Base-by-base conservation (phyloP, 2,797 vertebrate genomes). In the Pygocentrus nattereri region DNA sequence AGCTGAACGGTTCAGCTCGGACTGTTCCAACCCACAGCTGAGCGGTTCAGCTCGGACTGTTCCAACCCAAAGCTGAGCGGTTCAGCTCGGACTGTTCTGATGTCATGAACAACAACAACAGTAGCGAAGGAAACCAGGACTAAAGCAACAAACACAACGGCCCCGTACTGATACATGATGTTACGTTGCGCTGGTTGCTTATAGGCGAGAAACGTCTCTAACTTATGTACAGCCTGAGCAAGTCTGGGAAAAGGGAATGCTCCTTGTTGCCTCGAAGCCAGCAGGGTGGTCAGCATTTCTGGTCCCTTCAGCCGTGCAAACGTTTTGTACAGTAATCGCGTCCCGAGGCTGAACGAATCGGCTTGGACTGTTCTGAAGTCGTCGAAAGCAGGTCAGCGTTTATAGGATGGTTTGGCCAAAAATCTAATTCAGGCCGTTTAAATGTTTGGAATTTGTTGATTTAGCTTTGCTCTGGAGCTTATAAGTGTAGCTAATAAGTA, bases 51-150 rank as follows among this genome's bases (percentile, higher is more conserved):
- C 41, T 44, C 59, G 64, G 82, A 50, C 76, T 44, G 62, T 49
- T 21, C 25, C 8, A 23, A 13, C 59, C 47, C n/a, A 30, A 27
- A 25, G 44, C 54, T 67, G 19, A 21, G 54, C n/a, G 1, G 27
- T 25, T 65, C 12, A 65, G 62, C 41, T 44, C 15, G 25, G 4
- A 21, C 11, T 16, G 38, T 72, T 85, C 68, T 18, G 38, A 77
- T 30, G 18, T 72, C 44, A 21, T 70, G 31, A 52, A 72, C 61
- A 54, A 72, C 61, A 54, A 23, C 72, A 72, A 59, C 58, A 50
- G 30, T 58, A 80, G 82, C 72, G 27, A 78, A 80, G 70, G 27
- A 80, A 85, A 58, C 30, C 31, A 61, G 30, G 54, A 8, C 18
- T 4, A 76, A 79, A 76, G 76, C 49, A 56, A 68, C 41, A 75